Conservation (phyloP, 2,888 invertebrate genomes). For the Amiota minor region DNA sequence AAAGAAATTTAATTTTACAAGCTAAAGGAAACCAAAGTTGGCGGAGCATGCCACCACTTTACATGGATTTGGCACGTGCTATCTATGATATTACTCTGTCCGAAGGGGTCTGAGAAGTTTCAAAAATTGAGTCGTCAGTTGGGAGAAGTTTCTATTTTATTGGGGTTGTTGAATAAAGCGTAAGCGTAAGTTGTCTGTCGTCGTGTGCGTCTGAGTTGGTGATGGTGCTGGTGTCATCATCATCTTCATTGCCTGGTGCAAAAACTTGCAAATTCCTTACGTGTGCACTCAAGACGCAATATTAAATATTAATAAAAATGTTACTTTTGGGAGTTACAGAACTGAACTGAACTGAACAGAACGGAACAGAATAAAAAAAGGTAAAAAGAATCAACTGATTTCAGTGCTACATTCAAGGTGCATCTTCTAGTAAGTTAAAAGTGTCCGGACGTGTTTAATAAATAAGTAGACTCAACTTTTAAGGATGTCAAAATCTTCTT, state of each 20-base stretch:
- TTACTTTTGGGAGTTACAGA: conserved; percentile 58
- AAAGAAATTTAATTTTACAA: conserved; percentile 49
- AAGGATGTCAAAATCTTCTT: background rate
- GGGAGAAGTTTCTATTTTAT: conserved; percentile 25
- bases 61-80: conserved; percentile 57
- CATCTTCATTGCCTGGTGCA: conserved; percentile 36
- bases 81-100: background rate
- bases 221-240: conserved; percentile 7
- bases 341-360: conserved; percentile 9
- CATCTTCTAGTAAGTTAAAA: conserved; percentile 25
- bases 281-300: conserved; percentile 33
- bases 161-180: conserved; percentile 22
- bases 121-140: conserved; percentile 62
- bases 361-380: background rate
- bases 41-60: conserved; percentile 40
- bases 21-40: conserved; percentile 39
- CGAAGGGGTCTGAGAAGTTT: conserved; percentile 41
- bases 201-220: conserved; percentile 51
- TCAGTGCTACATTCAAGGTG: background rate
- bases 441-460: conserved; percentile 55
- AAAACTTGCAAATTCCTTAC: conserved; percentile 55
- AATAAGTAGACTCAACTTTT: conserved; percentile 43
- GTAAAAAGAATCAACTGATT: background rate
- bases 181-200: background rate
- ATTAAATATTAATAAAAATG: conserved; percentile 67